These are phyloP conservation scores for Triops cancriformis DNA, from an alignment of 1,140 invertebrate species.

Conservation along the genomic window DNA sequence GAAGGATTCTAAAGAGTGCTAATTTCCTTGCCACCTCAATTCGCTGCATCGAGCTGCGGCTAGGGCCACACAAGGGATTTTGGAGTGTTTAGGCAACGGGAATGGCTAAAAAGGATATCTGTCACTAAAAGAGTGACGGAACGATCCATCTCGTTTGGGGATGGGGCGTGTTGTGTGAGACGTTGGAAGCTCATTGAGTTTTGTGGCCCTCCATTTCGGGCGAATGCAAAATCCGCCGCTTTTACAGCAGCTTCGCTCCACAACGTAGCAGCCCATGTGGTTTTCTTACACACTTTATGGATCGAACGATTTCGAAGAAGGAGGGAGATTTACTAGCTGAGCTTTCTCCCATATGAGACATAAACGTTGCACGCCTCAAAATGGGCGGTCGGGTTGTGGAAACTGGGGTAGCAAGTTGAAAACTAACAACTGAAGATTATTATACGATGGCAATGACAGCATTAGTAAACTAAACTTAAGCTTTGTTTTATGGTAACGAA, in stretches of 20 bases:
- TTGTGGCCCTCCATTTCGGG: neutral
- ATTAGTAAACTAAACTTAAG: too few species aligned
- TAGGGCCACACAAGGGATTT: neutral
- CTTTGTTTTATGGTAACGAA: too few species aligned
- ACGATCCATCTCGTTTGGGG: neutral
- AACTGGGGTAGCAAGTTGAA: too few species aligned
- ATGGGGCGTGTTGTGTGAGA: neutral
- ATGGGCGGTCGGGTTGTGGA: too few species aligned
- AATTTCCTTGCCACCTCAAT: too few species aligned
- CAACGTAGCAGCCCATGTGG: neutral
- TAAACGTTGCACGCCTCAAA: neutral
- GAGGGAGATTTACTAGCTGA: neutral
- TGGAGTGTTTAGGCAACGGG: neutral
- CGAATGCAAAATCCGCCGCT: neutral
- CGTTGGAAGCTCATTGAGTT: neutral
- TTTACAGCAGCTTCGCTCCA: neutral
- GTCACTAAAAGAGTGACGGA: neutral
- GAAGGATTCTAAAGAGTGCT: too few species aligned
- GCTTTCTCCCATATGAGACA: neutral
- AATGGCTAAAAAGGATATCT: neutral
- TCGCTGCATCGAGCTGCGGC: neutral
- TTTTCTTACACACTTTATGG: slow-evolving; percentile 5
- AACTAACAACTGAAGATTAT: too few species aligned
- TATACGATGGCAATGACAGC: too few species aligned
- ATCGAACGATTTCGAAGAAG: neutral